Evolutionary conservation across 2,113 vertebrate species (phyloP), one percentile per base, ranked within the genome.

Genomic region (Microcebus jonahi): DNA sequence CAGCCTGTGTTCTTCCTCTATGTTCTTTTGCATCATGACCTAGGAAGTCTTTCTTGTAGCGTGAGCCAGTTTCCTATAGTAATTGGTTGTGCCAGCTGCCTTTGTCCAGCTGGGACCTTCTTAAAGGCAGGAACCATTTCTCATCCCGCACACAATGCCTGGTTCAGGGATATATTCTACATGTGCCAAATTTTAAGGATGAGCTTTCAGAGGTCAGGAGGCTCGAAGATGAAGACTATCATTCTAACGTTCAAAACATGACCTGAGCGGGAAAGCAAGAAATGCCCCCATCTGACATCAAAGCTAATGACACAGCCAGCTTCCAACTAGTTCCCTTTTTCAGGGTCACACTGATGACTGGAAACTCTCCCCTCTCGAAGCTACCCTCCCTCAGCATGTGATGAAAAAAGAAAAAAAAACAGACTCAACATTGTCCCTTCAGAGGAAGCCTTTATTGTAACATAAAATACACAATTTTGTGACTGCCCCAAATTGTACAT

Each of bases 401-500:
- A 29, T 0, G 1, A 67, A 55, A 80, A 84, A 34, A 61, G 4
- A 88, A 96, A 88, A 36, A 36, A 68, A 77, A 91, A 59, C 20
- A 95, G 55, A 96, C 59, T 93, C 89, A 20, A 5, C 6, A 14
- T 9, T 65, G 77, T 86, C 50, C 81, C 77, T 95, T 93, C 68
- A 95, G 84, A 70, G 87, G 96, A 90, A 92, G 42, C 21, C 70
- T 96, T 97, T 97, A 97, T 96, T 95, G n/a, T 96, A 95, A 95
- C 96, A 96, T 96, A 98, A 97, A 98, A 96, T 96, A 97, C 97
- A 97, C 93, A 82, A 65, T 88, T 94, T 81, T 71, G 82, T 95
- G 97, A 92, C 76, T 91, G 87, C 81, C 75, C 88, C 81, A 91
- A 95, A 96, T 95, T 94, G 90, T 90, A 97, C 96, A 97, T 97